These are phyloP conservation scores for Ptiloglossa arizonensis DNA, from an alignment of 1,140 invertebrate species.

Conservation along the genomic window DNA sequence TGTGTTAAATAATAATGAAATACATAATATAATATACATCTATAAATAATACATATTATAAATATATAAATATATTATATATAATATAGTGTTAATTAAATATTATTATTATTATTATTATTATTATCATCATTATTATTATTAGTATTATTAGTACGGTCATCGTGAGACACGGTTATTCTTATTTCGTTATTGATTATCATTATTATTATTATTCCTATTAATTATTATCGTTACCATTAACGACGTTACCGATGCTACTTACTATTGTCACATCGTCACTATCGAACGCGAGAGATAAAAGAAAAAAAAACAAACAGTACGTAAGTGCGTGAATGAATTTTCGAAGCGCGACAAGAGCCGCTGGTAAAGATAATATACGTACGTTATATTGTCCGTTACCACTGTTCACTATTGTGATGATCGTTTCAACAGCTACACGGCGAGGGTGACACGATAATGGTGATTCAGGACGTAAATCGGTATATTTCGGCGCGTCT, in stretches of 20 bases:
- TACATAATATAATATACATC: conserved; percentile 64
- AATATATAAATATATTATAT: conserved; percentile 50
- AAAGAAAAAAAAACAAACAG: not conserved
- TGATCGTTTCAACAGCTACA: conserved; percentile 39
- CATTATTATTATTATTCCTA: conserved; percentile 31
- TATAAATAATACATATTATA: conserved; percentile 48
- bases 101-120: conserved; percentile 17
- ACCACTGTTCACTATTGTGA: conserved; percentile 31
- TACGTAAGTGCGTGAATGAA: conserved; percentile 24
- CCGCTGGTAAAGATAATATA: conserved; percentile 34
- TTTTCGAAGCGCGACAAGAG: conserved; percentile 13
- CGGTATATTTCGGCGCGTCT: not conserved
- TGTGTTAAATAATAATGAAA: conserved; percentile 82
- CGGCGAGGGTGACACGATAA: conserved; percentile 40
- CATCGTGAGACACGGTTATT: conserved; percentile 40
- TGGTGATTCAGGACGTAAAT: conserved; percentile 23
- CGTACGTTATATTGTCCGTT: conserved; percentile 14
- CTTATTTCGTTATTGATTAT: conserved; percentile 38
- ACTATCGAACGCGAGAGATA: conserved; percentile 22
- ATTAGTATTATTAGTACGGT: conserved; percentile 28
- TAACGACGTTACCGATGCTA: conserved; percentile 24
- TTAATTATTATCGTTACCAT: conserved; percentile 37
- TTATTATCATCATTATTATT: conserved; percentile 14
- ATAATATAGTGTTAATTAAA: conserved; percentile 41
- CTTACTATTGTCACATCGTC: conserved; percentile 34